Percentiles rank a stretch among this genome's conserved stretches.
These are phyloP conservation scores for Poeciliopsis prolifica DNA, from an alignment of 2,113 vertebrate species.

Conservation along the genomic window DNA sequence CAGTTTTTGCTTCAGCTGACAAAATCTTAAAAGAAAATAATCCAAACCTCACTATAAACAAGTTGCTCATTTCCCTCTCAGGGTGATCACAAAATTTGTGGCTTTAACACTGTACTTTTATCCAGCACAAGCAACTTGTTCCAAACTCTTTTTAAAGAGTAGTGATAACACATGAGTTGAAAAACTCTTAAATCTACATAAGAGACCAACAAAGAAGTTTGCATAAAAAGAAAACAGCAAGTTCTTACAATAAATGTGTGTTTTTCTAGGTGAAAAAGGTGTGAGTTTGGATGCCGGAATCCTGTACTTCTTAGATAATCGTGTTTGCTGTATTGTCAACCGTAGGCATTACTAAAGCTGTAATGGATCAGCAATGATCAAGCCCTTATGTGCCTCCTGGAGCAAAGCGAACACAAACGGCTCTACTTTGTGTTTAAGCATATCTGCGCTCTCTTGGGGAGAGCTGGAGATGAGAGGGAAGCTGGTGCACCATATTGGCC, in stretches of 20 bases:
- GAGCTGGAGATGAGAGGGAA: constrained; percentile 38
- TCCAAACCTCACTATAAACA: too few relatives aligned
- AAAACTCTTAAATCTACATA: constrained; percentile 4
- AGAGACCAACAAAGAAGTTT: constrained; percentile 38
- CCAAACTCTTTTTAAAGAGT: too few relatives aligned
- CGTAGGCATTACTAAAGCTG: constrained; percentile 59
- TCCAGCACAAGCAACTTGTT: too few relatives aligned
- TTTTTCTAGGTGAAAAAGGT: constrained; percentile 8
- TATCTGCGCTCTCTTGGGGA: constrained; percentile 46
- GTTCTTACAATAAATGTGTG: constrained; percentile 20
- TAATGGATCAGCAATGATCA: constrained; percentile 66
- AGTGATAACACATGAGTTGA: constrained; percentile 7
- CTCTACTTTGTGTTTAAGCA: constrained; percentile 55
- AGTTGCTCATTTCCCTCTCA: constrained; percentile 5
- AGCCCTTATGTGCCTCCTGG: constrained; percentile 46
- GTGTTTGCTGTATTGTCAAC: constrained; percentile 64
- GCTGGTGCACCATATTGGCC: constrained; percentile 38
- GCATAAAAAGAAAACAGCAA: constrained; percentile 37
- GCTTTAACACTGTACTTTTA: not conserved
- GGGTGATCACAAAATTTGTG: not conserved
- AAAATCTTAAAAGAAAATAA: too few relatives aligned
- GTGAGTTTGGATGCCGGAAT: constrained; percentile 58
- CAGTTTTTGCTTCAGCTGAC: too few relatives aligned
- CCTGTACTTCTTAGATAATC: constrained; percentile 70
- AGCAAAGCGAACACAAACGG: constrained; percentile 29